Evolutionary conservation across 2,113 vertebrate species (phyloP).

Genomic region (Motacilla tschutschensis): DNA sequence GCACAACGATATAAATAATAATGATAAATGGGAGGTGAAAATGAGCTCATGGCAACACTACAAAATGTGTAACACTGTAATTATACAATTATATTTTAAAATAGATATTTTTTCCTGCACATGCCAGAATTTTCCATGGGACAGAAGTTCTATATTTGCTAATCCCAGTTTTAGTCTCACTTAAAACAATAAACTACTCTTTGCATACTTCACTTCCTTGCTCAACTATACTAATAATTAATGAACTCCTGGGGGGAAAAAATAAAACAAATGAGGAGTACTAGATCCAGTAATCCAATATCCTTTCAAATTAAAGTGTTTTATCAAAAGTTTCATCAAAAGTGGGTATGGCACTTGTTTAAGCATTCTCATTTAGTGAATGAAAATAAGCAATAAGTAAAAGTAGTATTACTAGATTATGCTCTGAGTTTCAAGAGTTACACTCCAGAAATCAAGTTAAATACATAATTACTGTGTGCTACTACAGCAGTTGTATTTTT

Average conservation of each 20-base stretch:
- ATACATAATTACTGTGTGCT: background rate
- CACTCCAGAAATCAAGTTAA: background rate
- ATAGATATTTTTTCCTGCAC: background rate
- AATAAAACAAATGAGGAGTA: background rate
- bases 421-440: background rate
- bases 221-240: background rate
- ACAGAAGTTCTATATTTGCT: background rate
- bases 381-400: background rate
- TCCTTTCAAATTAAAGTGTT: background rate
- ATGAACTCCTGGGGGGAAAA: fast-evolving
- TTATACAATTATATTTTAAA: background rate
- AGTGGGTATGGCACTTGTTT: background rate
- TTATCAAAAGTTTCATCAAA: background rate
- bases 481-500: background rate
- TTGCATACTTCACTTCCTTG: background rate
- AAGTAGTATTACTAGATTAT: background rate
- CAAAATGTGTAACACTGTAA: background rate
- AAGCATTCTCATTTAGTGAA: background rate
- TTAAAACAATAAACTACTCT: background rate
- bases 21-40: background rate
- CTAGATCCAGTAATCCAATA: background rate
- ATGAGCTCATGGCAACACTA: background rate
- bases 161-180: background rate
- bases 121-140: background rate
- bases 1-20: background rate